A percentile compares a stretch with the other conserved stretches of the same genome.
Conservation (phyloP, 2,888 invertebrate genomes). For the Villa cingulata region DNA sequence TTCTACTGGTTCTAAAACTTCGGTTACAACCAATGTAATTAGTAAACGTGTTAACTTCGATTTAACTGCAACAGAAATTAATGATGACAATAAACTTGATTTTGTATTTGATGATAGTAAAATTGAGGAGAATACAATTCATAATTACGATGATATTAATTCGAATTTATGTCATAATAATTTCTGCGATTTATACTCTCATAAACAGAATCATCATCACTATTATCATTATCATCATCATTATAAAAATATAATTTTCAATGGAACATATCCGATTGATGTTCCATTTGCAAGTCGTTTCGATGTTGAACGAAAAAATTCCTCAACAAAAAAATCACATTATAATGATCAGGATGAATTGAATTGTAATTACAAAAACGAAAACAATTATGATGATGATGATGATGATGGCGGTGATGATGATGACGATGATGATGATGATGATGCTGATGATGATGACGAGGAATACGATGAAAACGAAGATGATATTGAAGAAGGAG, state of each 20-base stretch:
- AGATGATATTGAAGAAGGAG: constrained; percentile 12
- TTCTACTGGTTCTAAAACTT: background rate
- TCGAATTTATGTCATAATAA: background rate
- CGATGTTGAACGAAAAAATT: constrained; percentile 14
- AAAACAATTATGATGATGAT: constrained; percentile 18
- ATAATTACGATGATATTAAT: background rate
- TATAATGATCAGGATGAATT: background rate
- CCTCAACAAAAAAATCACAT: background rate
- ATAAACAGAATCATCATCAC: background rate
- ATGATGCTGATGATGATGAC: constrained; percentile 13
- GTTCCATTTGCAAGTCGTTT: constrained; percentile 40
- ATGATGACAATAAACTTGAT: background rate
- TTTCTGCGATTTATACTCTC: background rate
- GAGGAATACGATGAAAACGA: constrained; percentile 17
- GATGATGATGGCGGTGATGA: constrained; percentile 16
- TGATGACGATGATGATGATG: constrained; percentile 13
- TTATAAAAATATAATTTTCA: constrained; percentile 48
- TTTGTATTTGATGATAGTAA: too few species aligned
- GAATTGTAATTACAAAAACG: constrained; percentile 4
- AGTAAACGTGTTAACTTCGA: constrained; percentile 11
- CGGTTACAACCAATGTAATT: background rate
- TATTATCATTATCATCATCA: background rate
- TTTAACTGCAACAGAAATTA: constrained; percentile 3
- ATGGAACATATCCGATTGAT: constrained; percentile 79
- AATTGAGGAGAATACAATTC: background rate